These are phyloP conservation scores for Punctoribates punctum DNA, from an alignment of 2,888 invertebrate species.

Conservation along the genomic window DNA sequence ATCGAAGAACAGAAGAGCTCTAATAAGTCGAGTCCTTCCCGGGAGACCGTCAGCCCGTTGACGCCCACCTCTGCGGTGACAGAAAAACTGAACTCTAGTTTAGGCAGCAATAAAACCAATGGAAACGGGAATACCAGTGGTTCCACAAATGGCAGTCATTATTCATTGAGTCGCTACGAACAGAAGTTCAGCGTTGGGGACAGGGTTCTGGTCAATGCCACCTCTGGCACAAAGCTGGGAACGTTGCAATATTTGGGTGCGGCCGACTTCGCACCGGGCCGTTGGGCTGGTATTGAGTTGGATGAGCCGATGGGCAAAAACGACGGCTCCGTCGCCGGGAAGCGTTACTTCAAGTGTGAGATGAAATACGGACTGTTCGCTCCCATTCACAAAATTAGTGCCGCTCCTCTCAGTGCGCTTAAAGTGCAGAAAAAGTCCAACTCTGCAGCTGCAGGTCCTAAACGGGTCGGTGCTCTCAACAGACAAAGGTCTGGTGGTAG, in stretches of 20 bases:
- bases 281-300: constrained; percentile 44
- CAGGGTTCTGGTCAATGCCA: constrained; percentile 41
- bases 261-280: constrained; percentile 42
- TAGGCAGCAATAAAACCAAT: not conserved
- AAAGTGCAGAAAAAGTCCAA: not conserved
- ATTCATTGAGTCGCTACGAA: not conserved
- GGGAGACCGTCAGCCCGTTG: not conserved
- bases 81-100: not conserved
- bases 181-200: constrained; percentile 37
- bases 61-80: not conserved
- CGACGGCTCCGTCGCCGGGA: constrained; percentile 45
- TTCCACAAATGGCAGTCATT: constrained; percentile 2
- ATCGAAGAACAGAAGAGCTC: not conserved
- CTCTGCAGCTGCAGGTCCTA: not conserved
- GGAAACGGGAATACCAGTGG: not conserved
- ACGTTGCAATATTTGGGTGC: constrained; percentile 39
- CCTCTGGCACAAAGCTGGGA: constrained; percentile 40
- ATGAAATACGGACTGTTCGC: constrained; percentile 90
- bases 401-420: constrained; percentile 29
- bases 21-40: not conserved
- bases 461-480: not conserved
- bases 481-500: constrained; percentile 38
- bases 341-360: constrained; percentile 84
- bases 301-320: constrained; percentile 41
- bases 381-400: constrained; percentile 74